phyloP scores from a whole-genome alignment of 2,113 vertebrate genomes.

The Monopterus albus region DNA sequence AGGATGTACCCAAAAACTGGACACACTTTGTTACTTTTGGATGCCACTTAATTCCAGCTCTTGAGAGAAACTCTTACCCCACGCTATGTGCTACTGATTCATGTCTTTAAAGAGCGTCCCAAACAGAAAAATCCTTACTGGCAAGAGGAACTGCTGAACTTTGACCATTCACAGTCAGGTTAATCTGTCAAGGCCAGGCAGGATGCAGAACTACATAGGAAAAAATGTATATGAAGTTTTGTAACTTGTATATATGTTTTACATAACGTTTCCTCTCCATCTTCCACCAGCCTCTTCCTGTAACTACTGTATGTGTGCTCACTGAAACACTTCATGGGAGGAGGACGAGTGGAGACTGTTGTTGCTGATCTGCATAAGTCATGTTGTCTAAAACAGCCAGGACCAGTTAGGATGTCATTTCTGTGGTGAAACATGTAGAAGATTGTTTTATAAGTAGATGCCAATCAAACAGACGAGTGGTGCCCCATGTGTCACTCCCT shows the following conservation, averaged over 20 bases:
- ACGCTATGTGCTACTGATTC: too few species aligned
- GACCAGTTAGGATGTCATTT: conserved; percentile 3
- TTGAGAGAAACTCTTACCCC: not conserved
- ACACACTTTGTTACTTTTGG: too few species aligned
- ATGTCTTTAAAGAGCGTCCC: not conserved
- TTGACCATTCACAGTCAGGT: not conserved
- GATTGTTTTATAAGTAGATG: not conserved
- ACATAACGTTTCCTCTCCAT: too few species aligned
- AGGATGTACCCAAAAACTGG: not conserved
- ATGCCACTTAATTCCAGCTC: too few species aligned
- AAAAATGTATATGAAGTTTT: too few species aligned
- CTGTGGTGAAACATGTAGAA: not conserved
- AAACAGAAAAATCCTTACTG: not conserved
- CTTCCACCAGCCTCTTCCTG: too few species aligned
- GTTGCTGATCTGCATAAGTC: not conserved
- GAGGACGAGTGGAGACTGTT: too few species aligned
- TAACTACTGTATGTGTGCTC: too few species aligned
- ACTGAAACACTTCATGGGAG: too few species aligned
- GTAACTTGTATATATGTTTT: too few species aligned
- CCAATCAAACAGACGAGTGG: conserved; percentile 2
- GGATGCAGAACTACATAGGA: too few species aligned
- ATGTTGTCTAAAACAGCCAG: not conserved
- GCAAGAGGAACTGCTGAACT: conserved; percentile 6
- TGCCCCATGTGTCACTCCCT: not conserved
- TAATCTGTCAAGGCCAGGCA: not conserved